These are phyloP conservation scores for Hippocampus comes DNA, from an alignment of 2,113 vertebrate genomes.

Conservation along the genomic window DNA sequence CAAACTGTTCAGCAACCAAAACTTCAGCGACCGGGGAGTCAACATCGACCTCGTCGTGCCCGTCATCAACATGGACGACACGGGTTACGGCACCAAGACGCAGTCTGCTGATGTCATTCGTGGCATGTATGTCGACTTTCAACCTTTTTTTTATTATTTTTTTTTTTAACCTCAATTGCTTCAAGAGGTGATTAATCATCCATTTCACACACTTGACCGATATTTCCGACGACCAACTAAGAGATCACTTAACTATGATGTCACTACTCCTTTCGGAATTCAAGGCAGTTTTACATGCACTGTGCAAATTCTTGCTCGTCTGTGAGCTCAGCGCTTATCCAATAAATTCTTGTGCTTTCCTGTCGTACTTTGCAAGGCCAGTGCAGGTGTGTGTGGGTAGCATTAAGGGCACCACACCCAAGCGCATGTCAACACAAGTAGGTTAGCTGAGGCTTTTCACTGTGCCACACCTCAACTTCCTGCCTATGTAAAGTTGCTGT, in stretches of 20 bases:
- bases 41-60: constrained; percentile 83
- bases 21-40: constrained; percentile 79
- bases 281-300: no score
- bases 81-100: constrained; percentile 81
- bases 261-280: no score
- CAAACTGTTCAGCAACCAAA: constrained; percentile 85
- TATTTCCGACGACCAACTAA: no score
- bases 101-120: constrained; percentile 82
- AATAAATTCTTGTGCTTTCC: constrained; percentile 5
- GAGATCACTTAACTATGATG: no score
- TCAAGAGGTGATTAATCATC: background rate
- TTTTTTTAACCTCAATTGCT: no score
- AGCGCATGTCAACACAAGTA: constrained; percentile 49
- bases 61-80: constrained; percentile 81
- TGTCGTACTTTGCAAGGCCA: background rate
- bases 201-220: background rate
- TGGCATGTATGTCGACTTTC: constrained; percentile 83
- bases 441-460: background rate
- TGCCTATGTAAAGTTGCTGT: background rate
- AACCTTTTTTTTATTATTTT: background rate
- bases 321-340: background rate
- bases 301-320: background rate
- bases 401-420: constrained; percentile 31
- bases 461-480: constrained; percentile 20
- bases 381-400: constrained; percentile 22